A percentile compares a stretch with the other conserved stretches of the same genome.
These are phyloP conservation scores for Thunnus maccoyii DNA, from an alignment of 2,113 vertebrate genomes.

Conservation along the genomic window DNA sequence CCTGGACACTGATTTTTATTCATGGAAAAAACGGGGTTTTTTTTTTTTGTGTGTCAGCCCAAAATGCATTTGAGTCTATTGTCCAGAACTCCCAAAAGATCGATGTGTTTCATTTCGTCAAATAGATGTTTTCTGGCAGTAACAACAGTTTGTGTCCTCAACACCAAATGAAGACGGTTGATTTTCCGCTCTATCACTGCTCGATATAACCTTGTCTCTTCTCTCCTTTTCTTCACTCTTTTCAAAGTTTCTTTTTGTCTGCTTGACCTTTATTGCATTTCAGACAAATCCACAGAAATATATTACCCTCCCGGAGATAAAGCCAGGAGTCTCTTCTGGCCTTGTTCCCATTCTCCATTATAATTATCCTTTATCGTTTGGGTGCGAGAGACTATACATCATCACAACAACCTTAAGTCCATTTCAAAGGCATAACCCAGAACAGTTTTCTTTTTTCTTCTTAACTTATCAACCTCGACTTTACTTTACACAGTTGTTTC, in stretches of 20 bases:
- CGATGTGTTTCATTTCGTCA: conserved; percentile 53
- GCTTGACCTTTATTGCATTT: conserved; percentile 59
- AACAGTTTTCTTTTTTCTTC: background rate
- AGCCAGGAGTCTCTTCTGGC: conserved; percentile 48
- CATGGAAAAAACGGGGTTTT: conserved; percentile 16
- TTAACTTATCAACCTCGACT: background rate
- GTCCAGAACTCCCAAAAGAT: conserved; percentile 33
- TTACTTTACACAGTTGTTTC: background rate
- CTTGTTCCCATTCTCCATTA: conserved; percentile 61
- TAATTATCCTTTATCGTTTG: conserved; percentile 66
- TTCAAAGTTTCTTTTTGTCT: conserved; percentile 33
- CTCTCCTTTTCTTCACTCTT: background rate
- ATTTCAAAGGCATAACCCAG: conserved; percentile 43
- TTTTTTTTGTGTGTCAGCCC: conserved; percentile 6
- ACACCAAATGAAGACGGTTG: conserved; percentile 7
- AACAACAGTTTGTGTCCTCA: conserved; percentile 26
- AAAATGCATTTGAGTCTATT: conserved; percentile 21
- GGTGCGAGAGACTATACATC: conserved; percentile 45
- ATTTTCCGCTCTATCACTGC: background rate
- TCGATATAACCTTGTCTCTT: conserved; percentile 21
- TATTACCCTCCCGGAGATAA: conserved; percentile 53
- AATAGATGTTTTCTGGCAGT: conserved; percentile 44
- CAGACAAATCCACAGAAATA: conserved; percentile 53
- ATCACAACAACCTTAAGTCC: conserved; percentile 22
- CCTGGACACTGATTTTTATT: conserved; percentile 43